Conservation (phyloP, 37 sponge, comb jelly and placozoan genomes). For the Halichondria panicea region DNA sequence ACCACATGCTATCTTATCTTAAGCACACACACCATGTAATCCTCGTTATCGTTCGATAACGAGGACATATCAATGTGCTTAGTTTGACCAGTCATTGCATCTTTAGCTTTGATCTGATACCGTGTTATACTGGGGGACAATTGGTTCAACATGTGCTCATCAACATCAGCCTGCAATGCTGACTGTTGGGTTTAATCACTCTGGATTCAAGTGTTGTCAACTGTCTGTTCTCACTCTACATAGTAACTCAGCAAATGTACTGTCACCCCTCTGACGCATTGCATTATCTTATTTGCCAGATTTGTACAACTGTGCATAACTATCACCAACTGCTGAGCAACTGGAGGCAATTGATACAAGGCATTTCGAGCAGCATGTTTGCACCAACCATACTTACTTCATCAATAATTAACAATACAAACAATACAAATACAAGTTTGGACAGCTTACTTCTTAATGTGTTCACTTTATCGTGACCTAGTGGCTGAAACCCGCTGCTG, state of each 20-base stretch:
- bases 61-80: neutral
- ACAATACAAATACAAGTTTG: no score
- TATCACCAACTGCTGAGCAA: constrained; percentile 16
- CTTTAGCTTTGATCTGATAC: constrained; percentile 22
- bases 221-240: constrained; percentile 30
- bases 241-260: constrained; percentile 24
- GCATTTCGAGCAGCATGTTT: constrained; percentile 34
- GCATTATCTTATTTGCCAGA: constrained; percentile 35
- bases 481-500: constrained; percentile 17
- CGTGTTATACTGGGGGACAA: constrained; percentile 14
- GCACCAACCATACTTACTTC: constrained; percentile 57
- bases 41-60: constrained; percentile 30
- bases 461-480: constrained; percentile 19
- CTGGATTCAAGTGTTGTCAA: constrained; percentile 19
- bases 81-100: constrained; percentile 42
- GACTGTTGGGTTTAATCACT: constrained; percentile 5
- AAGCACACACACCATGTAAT: constrained; percentile 24
- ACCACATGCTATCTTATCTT: constrained; percentile 45
- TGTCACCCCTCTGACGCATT: constrained; percentile 38
- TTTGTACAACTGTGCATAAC: constrained; percentile 29
- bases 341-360: constrained; percentile 39
- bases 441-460: constrained; percentile 15
- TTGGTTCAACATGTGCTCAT: constrained; percentile 20
- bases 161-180: constrained; percentile 25
- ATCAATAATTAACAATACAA: constrained; percentile 56